Conservation (phyloP, 1,140 invertebrate genomes). For the Chironomus striatipennis region DNA sequence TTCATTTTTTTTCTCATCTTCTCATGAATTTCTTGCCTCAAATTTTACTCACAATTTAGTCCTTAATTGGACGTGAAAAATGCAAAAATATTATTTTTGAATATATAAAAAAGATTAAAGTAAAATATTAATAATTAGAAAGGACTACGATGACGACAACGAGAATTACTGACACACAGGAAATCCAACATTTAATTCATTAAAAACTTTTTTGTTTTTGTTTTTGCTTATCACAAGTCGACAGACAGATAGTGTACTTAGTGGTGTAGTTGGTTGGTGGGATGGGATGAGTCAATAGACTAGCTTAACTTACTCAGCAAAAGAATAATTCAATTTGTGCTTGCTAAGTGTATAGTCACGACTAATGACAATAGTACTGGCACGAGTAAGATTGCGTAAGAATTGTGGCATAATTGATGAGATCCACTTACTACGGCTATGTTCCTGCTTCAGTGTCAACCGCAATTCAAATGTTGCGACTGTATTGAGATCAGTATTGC, state of each 20-base stretch:
- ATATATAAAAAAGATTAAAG: neutral
- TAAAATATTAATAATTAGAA: neutral
- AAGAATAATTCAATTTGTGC: conserved; percentile 3
- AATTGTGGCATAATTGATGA: conserved; percentile 1
- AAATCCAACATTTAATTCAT: conserved; percentile 6
- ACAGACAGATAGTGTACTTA: too few relatives aligned
- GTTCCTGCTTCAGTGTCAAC: neutral
- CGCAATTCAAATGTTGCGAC: neutral
- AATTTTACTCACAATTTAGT: neutral
- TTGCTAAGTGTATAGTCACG: neutral
- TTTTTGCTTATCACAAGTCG: too few relatives aligned
- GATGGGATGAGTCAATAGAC: too few relatives aligned
- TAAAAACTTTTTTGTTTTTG: too few relatives aligned
- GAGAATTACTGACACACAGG: neutral
- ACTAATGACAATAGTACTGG: neutral
- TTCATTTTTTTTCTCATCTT: neutral
- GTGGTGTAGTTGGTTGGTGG: too few relatives aligned
- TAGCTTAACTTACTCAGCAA: neutral
- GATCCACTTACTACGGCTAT: neutral
- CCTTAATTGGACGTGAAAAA: neutral
- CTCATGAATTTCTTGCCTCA: neutral
- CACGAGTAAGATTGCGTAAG: neutral
- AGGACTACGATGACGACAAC: neutral
- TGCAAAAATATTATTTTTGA: neutral
- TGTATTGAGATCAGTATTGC: neutral